Conservation (phyloP, 2,888 invertebrate species). For the Campopleginae sp. region DNA sequence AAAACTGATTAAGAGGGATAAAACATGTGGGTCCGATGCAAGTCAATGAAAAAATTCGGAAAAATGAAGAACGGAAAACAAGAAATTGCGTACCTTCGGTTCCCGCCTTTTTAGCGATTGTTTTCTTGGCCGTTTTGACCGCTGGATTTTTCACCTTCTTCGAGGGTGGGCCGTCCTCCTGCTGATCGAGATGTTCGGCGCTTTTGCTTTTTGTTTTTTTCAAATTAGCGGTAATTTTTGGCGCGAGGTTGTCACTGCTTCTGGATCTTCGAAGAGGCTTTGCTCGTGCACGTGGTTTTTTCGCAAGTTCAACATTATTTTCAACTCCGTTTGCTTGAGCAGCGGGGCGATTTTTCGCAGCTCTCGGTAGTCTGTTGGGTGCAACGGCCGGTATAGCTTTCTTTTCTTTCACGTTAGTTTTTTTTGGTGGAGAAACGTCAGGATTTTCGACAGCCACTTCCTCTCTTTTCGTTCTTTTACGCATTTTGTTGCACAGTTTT, state of each 20-base stretch:
- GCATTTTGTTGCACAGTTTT: slow-evolving; percentile 66
- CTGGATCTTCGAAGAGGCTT: slow-evolving; percentile 32
- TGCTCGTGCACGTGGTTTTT: slow-evolving; percentile 22
- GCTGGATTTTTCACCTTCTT: slow-evolving; percentile 44
- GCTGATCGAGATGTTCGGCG: slow-evolving; percentile 15
- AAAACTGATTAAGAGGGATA: no score
- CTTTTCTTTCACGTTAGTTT: slow-evolving; percentile 55
- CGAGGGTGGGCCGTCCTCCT: slow-evolving; percentile 16
- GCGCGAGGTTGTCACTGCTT: slow-evolving; percentile 39
- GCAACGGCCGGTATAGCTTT: neutral
- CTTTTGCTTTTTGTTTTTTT: slow-evolving; percentile 53
- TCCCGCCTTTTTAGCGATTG: slow-evolving; percentile 69
- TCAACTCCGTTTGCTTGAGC: slow-evolving; percentile 2
- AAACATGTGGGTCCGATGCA: neutral
- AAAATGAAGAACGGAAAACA: neutral
- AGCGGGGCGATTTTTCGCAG: slow-evolving; percentile 67
- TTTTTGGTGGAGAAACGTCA: slow-evolving; percentile 71
- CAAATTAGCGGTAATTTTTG: neutral
- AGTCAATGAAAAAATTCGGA: neutral
- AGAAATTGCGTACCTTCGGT: slow-evolving; percentile 37
- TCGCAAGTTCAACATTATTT: slow-evolving; percentile 27
- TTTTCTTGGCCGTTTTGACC: slow-evolving; percentile 49
- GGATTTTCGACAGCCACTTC: slow-evolving; percentile 65
- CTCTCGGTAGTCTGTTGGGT: slow-evolving; percentile 61
- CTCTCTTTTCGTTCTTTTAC: slow-evolving; percentile 70